Percentiles rank a stretch among this genome's conserved stretches.
phyloP scores from a whole-genome alignment of 2,888 invertebrate genomes.

The Andrena flavipes region DNA sequence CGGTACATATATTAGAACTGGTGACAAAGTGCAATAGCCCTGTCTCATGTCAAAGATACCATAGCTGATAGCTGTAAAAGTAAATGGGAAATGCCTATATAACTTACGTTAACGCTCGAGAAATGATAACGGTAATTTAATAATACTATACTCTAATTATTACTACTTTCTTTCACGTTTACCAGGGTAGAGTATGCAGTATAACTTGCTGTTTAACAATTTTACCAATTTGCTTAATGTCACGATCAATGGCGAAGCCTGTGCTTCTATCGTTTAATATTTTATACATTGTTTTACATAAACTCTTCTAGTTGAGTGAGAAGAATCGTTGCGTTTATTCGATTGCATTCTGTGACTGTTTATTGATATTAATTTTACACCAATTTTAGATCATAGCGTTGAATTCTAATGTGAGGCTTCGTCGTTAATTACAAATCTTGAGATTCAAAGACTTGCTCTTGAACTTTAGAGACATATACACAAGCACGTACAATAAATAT shows the following conservation, averaged over 20 bases:
- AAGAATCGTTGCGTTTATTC: slow-evolving; percentile 28
- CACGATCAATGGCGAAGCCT: slow-evolving; percentile 62
- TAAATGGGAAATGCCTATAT: slow-evolving; percentile 53
- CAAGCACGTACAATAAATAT: slow-evolving; percentile 72
- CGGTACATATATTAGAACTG: slow-evolving; percentile 49
- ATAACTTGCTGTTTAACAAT: slow-evolving; percentile 49
- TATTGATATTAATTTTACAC: slow-evolving; percentile 39
- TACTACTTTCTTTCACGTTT: slow-evolving; percentile 52
- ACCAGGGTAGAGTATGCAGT: slow-evolving; percentile 38
- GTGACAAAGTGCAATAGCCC: slow-evolving; percentile 65
- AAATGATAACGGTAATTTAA: slow-evolving; percentile 53
- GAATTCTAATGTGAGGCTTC: slow-evolving; percentile 56
- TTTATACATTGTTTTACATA: slow-evolving; percentile 9
- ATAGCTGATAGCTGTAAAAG: slow-evolving; percentile 57
- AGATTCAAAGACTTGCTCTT: slow-evolving; percentile 73
- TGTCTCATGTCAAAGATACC: slow-evolving; percentile 61
- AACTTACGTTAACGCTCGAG: slow-evolving; percentile 50
- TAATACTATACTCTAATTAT: slow-evolving; percentile 55
- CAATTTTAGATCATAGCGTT: slow-evolving; percentile 30
- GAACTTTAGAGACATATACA: slow-evolving; percentile 60
- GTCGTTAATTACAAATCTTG: slow-evolving; percentile 63
- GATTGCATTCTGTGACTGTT: slow-evolving; percentile 30
- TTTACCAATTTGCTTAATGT: slow-evolving; percentile 51
- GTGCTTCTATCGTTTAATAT: slow-evolving; percentile 27
- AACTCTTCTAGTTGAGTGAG: neutral